Evolutionary conservation across 2,113 vertebrate genomes (phyloP), one percentile per base, ranked within the genome.

Genomic region (Xenopus borealis): DNA sequence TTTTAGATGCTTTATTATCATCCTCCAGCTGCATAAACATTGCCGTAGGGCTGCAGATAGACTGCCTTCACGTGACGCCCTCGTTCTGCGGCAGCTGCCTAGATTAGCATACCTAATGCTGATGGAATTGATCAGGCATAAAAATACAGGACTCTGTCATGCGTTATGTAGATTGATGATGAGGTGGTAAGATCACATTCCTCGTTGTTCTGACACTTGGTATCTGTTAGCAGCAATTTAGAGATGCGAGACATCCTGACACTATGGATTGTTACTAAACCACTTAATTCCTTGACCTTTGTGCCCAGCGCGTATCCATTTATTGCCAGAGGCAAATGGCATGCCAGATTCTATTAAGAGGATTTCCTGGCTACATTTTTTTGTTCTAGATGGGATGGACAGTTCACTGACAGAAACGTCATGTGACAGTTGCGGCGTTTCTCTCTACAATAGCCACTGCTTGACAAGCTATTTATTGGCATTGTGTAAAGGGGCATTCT

Each of bases 121-220:
- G 71, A 72, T 55, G 62, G 63, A 66, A 73, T 73, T 73, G 72
- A 73, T 73, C 72, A 45, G 44, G 40, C 72, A 58, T 66, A 52
- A 53, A 73, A 73, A 73, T 73, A 27, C 23, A 57, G 62, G 53
- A 62, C 57, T 63, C 52, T 57, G 62, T 50, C 64, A 73, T 73
- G 27, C 66, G 62, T 57, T 73, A 23, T 45, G 18, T 73, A 66
- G 63, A 73, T 73, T 73, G 72, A 73, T 66, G 58, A 20, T 61
- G 62, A 64, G 55, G 72, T 65, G 52, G 45, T 57, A 62, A 62
- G 62, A 65, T 73, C 64, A 65, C 62, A 58, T 58, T 45, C 18
- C 50, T 57, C 62, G 53, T 65, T 55, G 30, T 13, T 73, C 71
- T 73, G 72, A 73, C 62, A 66, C 50, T 65, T 8, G 16, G 18